Evolutionary conservation across 2,113 vertebrate genomes (phyloP).

Genomic region (Furnarius figulus): DNA sequence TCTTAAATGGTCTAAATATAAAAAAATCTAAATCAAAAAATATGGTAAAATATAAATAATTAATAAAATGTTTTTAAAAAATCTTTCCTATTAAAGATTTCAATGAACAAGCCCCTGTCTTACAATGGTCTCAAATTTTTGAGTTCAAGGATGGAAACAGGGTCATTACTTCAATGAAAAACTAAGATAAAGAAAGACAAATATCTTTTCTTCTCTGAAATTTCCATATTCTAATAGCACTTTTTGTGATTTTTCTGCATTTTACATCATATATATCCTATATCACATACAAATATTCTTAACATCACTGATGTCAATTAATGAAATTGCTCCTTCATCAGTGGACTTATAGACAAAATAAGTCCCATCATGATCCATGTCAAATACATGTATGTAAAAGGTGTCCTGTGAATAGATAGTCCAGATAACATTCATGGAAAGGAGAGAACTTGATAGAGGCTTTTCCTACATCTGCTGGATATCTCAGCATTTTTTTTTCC

Average conservation of each 20-base stretch:
- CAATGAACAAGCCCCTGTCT: not conserved
- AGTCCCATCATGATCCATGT: not conserved
- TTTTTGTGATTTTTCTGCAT: not conserved
- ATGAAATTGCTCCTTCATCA: not conserved
- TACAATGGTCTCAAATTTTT: not conserved
- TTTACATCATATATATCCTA: not conserved
- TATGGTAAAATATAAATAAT: no score
- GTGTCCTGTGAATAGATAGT: not conserved
- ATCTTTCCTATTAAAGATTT: not conserved
- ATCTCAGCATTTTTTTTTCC: not conserved
- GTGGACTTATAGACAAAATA: not conserved
- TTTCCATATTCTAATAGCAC: not conserved
- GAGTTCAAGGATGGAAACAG: not conserved
- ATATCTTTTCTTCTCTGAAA: not conserved
- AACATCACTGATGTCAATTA: not conserved
- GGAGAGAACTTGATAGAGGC: not conserved
- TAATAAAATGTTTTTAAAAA: not conserved
- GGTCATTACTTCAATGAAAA: not conserved
- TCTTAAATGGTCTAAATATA: not conserved
- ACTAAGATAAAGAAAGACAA: not conserved
- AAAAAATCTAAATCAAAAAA: not conserved
- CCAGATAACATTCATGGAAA: not conserved
- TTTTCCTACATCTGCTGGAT: not conserved
- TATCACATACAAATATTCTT: not conserved
- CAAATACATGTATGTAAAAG: not conserved